phyloP scores from a whole-genome alignment of 2,797 vertebrate species.

The Centroberyx gerrardi region DNA sequence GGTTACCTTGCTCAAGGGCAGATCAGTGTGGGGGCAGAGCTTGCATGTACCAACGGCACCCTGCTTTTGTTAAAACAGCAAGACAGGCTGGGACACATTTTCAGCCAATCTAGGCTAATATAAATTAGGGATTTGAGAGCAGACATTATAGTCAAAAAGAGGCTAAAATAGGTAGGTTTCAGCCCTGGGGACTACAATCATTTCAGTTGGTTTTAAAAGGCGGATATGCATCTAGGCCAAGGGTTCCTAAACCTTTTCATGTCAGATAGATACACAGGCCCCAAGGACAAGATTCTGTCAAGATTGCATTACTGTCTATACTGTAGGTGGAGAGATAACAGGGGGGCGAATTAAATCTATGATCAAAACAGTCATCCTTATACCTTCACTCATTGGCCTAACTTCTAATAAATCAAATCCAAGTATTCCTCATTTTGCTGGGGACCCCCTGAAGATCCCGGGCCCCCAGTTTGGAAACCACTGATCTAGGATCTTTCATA shows the following conservation, averaged over 20 bases:
- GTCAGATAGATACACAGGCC: slow-evolving; percentile 22
- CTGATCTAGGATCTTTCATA: not conserved
- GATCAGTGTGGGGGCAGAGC: slow-evolving; percentile 1
- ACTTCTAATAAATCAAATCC: too few species aligned
- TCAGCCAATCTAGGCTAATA: slow-evolving; percentile 21
- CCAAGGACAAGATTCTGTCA: slow-evolving; percentile 2
- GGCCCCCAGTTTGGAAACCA: too few species aligned
- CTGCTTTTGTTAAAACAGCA: slow-evolving; percentile 8
- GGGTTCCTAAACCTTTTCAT: slow-evolving; percentile 11
- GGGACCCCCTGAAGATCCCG: too few species aligned
- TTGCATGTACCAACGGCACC: slow-evolving; percentile 48
- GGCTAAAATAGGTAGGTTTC: not conserved
- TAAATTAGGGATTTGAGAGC: slow-evolving; percentile 26
- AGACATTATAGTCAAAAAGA: slow-evolving; percentile 2
- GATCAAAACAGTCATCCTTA: not conserved
- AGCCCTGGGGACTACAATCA: slow-evolving; percentile 12
- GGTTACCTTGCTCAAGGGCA: slow-evolving; percentile 50
- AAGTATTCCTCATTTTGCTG: too few species aligned
- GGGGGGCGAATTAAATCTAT: not conserved
- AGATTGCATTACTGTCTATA: not conserved
- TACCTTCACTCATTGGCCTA: not conserved
- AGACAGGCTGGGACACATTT: slow-evolving; percentile 17
- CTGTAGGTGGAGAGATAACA: too few species aligned
- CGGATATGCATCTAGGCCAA: slow-evolving; percentile 5
- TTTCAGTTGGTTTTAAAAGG: slow-evolving; percentile 24